Percentiles rank a stretch among this genome's conserved stretches.
These are phyloP conservation scores for Urosaurus nigricauda DNA, from an alignment of 2,797 vertebrate genomes.

Conservation along the genomic window DNA sequence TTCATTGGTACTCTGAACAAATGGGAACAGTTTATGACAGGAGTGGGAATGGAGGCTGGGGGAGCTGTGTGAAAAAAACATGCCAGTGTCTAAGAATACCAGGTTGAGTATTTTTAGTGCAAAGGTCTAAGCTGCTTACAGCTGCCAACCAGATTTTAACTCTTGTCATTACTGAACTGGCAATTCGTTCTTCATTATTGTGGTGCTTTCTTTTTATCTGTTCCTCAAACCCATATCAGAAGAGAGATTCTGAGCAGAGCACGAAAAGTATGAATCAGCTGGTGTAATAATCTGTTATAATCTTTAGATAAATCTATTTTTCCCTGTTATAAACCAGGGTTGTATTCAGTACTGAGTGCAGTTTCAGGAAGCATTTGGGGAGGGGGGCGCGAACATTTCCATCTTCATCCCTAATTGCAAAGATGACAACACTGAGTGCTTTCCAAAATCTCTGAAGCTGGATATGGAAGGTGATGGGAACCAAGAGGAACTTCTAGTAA, in stretches of 20 bases:
- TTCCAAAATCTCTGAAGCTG: not conserved
- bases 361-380: not conserved
- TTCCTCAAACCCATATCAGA: not conserved
- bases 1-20: not conserved
- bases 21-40: slow-evolving; percentile 12
- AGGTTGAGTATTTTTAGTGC: slow-evolving; percentile 50
- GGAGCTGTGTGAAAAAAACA: not conserved
- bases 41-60: not conserved
- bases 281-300: not conserved
- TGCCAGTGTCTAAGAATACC: slow-evolving; percentile 39
- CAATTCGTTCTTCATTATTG: not conserved
- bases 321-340: not conserved
- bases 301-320: not conserved
- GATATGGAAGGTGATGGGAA: not conserved
- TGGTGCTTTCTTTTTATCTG: not conserved
- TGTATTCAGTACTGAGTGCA: not conserved
- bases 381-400: not conserved
- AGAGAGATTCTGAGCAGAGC: not conserved
- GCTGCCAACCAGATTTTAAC: slow-evolving; percentile 6
- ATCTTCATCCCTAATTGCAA: not conserved
- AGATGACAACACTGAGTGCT: not conserved
- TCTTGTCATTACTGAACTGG: not conserved
- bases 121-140: slow-evolving; percentile 31
- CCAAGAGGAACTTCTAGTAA: too few relatives aligned
- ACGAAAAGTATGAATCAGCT: not conserved